These are phyloP conservation scores for Perca fluviatilis DNA, from an alignment of 2,113 vertebrate species.

Conservation along the genomic window DNA sequence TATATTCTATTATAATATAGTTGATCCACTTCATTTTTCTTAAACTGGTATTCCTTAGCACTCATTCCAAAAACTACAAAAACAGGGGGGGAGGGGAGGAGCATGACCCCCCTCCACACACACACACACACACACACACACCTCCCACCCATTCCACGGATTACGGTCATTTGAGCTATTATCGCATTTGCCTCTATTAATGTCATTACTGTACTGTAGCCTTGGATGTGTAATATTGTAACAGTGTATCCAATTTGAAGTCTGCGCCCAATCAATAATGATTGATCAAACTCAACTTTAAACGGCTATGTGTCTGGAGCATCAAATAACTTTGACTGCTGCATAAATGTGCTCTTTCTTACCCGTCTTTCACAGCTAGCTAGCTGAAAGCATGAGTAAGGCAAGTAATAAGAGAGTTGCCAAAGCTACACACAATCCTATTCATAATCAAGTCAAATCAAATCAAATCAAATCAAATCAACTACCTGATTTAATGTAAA, in stretches of 20 bases:
- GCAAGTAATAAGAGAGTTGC: neutral
- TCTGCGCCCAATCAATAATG: constrained; percentile 61
- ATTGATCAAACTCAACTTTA: constrained; percentile 56
- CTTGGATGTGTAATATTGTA: constrained; percentile 58
- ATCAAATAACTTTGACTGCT: constrained; percentile 33
- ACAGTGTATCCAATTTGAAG: constrained; percentile 49
- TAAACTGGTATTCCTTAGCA: constrained; percentile 35
- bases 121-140: too few relatives aligned
- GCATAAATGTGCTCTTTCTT: neutral
- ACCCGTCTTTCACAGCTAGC: neutral
- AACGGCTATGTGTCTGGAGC: constrained; percentile 42
- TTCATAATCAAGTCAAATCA: constrained; percentile 4
- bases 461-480: constrained; percentile 10
- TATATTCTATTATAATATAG: constrained; percentile 15
- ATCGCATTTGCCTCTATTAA: constrained; percentile 68
- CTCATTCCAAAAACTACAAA: constrained; percentile 13
- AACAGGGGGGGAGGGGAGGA: neutral
- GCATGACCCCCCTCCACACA: constrained; percentile 6
- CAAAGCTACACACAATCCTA: neutral
- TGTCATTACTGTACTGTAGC: constrained; percentile 58
- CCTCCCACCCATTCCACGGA: constrained; percentile 45
- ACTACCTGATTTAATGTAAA: neutral
- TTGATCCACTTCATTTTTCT: constrained; percentile 24
- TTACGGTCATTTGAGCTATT: constrained; percentile 65
- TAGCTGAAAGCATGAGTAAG: neutral